Conservation (phyloP, 2,797 vertebrate species). For the Sebastes dallii region DNA sequence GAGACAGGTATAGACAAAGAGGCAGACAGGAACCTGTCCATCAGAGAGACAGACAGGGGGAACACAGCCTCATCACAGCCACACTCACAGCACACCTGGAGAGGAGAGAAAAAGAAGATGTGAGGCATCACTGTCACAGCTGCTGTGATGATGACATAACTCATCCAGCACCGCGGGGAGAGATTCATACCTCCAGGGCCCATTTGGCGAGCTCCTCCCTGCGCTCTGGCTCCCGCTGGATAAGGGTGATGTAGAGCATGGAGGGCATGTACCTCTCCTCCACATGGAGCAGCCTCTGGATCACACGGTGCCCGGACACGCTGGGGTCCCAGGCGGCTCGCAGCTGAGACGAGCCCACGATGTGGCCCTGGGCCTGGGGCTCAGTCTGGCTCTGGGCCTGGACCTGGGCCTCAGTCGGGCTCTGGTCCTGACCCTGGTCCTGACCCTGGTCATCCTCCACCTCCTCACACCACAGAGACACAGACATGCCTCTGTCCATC, state of each 20-base stretch:
- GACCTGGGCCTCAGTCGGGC: not conserved
- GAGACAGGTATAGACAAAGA: conserved; percentile 72
- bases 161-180: not conserved
- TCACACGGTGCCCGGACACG: conserved; percentile 78
- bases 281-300: conserved; percentile 78
- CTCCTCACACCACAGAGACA: conserved; percentile 85
- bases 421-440: not conserved
- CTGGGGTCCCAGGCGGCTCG: conserved; percentile 82
- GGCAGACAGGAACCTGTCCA: conserved; percentile 80
- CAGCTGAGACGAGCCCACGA: conserved; percentile 35
- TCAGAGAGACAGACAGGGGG: conserved; percentile 79
- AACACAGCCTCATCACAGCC: conserved; percentile 82
- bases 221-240: conserved; percentile 78
- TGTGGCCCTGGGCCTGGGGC: not conserved
- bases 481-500: conserved; percentile 62
- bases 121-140: not conserved
- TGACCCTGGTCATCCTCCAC: conserved; percentile 61
- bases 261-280: conserved; percentile 82
- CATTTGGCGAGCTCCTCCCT: conserved; percentile 82
- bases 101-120: not conserved
- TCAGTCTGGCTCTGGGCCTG: conserved; percentile 7
- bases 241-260: conserved; percentile 75
- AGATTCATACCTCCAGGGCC: conserved; percentile 80
- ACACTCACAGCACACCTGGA: conserved; percentile 81
- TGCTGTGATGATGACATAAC: not conserved